Percentiles rank a stretch among this genome's conserved stretches.
These are phyloP conservation scores for Eristalis intricaria DNA, from an alignment of 2,888 invertebrate species.

Conservation along the genomic window DNA sequence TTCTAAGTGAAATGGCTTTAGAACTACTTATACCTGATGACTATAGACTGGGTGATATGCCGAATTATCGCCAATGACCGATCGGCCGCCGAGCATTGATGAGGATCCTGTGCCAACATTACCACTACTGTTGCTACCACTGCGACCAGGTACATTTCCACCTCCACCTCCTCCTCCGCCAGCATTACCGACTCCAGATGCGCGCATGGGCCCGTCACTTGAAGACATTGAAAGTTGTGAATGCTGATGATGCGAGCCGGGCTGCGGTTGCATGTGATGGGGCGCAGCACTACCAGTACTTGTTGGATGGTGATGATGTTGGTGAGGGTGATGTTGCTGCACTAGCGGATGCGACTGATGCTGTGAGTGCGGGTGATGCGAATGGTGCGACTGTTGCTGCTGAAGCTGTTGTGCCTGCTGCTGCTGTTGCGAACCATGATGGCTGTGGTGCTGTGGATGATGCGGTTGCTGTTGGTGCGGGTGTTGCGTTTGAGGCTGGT, in stretches of 20 bases:
- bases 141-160: conserved; percentile 17
- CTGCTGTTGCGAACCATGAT: conserved; percentile 33
- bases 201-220: conserved; percentile 42
- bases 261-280: conserved; percentile 69
- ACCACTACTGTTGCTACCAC: conserved; percentile 14
- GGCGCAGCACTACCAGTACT: conserved; percentile 63
- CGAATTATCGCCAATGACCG: conserved; percentile 60
- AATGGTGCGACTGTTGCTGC: conserved; percentile 64
- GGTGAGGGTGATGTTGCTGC: conserved; percentile 58
- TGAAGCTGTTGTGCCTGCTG: conserved; percentile 41
- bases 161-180: conserved; percentile 42
- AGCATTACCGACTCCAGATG: conserved; percentile 58
- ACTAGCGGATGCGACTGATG: conserved; percentile 73
- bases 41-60: conserved; percentile 77
- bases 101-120: conserved; percentile 48
- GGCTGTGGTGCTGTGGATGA: conserved; percentile 40
- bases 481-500: conserved; percentile 77
- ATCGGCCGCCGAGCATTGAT: conserved; percentile 52
- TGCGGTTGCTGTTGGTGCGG: conserved; percentile 63
- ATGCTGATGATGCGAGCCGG: conserved; percentile 58
- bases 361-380: conserved; percentile 67
- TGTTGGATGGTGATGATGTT: conserved; percentile 72
- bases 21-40: conserved; percentile 78
- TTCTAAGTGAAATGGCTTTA: conserved; percentile 37
- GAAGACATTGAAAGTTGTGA: conserved; percentile 56